Evolutionary conservation across 2,113 vertebrate species (phyloP), one percentile per base, ranked within the genome.

Genomic region (Picathartes gymnocephalus): DNA sequence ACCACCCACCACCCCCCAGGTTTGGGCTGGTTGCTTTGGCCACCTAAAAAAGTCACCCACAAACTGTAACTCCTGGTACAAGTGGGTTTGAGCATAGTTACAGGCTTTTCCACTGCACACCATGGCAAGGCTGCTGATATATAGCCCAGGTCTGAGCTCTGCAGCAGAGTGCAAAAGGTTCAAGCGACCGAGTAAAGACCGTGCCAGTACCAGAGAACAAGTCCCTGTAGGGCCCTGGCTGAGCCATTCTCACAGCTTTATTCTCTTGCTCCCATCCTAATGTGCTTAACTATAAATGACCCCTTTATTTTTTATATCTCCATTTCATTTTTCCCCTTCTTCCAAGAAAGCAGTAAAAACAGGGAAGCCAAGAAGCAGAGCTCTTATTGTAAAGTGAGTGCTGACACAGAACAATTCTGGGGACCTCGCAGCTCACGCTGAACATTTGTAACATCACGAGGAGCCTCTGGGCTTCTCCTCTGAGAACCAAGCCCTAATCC

Each of bases 271-370:
- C 72, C 80, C 54, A 86, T 76, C 90, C 71, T 85, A 87, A 94
- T 54, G 90, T 88, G 53, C 91, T 97, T 94, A 60, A 81, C 84
- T 93, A 93, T 92, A 88, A 96, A 95, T 86, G 84, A 94, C 92
- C 83, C 82, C 93, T 97, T 92, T 95, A 95, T 93, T 93, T 91
- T 91, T 87, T 92, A 95, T 86, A 74, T 72, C 77, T 88, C 81
- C 83, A 70, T 94, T 82, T 92, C 90, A 92, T 96, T 91, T 92
- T 86, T 27, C 53, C 80, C 88, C 51, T 81, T 64, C 84, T 93
- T 95, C 81, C 25, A 37, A 68, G 42, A 47, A 92, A 86, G 86
- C 83, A 57, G 91, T 88, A 88, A 88, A 86, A 86, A 31, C 51
- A 35, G 76, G 66, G 54, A 81, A 94, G 73, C 62, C 0, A 20